Conservation (phyloP, 2,113 vertebrate genomes). For the Galeopterus variegatus region DNA sequence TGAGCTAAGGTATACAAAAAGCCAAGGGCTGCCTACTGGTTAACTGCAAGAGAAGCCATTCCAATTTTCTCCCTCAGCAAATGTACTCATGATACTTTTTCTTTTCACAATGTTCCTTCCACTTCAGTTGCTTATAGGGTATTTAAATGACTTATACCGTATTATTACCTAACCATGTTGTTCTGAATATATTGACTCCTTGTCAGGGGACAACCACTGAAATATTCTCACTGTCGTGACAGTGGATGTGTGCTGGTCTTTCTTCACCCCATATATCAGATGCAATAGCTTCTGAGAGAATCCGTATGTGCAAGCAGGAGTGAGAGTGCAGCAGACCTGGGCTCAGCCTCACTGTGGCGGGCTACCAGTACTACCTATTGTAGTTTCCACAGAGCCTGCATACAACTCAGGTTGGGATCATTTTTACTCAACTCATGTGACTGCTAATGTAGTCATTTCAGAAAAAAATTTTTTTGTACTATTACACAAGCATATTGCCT, state of each 20-base stretch:
- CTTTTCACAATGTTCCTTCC: neutral
- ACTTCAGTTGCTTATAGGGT: neutral
- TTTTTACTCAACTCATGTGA: neutral
- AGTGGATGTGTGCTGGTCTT: neutral
- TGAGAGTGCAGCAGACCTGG: rapidly evolving
- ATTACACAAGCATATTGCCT: neutral
- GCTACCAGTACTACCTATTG: neutral
- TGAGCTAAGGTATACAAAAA: neutral
- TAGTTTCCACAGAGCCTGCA: too few species aligned
- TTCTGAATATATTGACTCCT: neutral
- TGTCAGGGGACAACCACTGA: neutral
- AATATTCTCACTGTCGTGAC: neutral
- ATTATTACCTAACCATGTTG: neutral
- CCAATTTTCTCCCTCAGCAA: slow-evolving; percentile 9
- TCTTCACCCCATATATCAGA: neutral
- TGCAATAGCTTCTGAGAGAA: neutral
- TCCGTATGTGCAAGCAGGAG: rapidly evolving
- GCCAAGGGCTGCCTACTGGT: neutral
- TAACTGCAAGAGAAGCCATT: neutral
- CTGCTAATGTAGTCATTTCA: neutral
- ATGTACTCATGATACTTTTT: neutral
- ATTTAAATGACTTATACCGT: neutral
- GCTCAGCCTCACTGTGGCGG: too few species aligned
- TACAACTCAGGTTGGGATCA: neutral
- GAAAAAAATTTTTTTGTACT: neutral